Base-by-base conservation (phyloP, 2,113 vertebrate species). In the Gasterosteus nipponicus region DNA sequence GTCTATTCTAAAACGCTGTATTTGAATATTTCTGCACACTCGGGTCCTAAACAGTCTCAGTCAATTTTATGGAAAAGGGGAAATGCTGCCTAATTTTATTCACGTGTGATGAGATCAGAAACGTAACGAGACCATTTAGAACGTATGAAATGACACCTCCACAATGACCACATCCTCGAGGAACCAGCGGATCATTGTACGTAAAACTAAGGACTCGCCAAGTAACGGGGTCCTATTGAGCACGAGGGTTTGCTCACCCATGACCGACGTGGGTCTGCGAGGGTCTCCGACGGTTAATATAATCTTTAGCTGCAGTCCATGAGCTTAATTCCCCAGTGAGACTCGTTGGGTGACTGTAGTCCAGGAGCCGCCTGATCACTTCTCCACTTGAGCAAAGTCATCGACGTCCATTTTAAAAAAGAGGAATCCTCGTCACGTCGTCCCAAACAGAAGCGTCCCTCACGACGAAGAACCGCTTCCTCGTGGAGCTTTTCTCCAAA, bases 401-500 rank as follows among this genome's bases (percentile, higher is more conserved):
- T 8, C 4, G 60, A 18, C 57, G 26, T 46, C 1, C 7, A 0
- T 26, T n/a, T n/a, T 29, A 66, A 53, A 61, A 26, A 53, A 8
- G 29, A 8, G 7, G 42, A 33, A 53, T 22, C 47, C n/a, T n/a
- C n/a, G n/a, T n/a, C n/a, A n/a, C n/a, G n/a, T n/a, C n/a, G n/a
- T n/a, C n/a, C 58, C 58, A 33, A 35, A 81, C 63, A 33, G 4
- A 26, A 44, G 41, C 38, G 58, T 77, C 51, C 68, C 29, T 44
- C 44, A 73, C n/a, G n/a, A n/a, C n/a, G n/a, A 49, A 80, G 22
- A 26, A 26, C 22, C 22, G 22, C 22, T 26, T 26, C 22, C 22
- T 26, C 22, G 22, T 26, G 22, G 22, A 26, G 22, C 53, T 82
- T 26, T 57, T 26, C 33, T 42, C 46, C 10, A 49, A 47, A 66